These are phyloP conservation scores for Euplexia lucipara DNA, from an alignment of 2,888 invertebrate species.

Conservation along the genomic window DNA sequence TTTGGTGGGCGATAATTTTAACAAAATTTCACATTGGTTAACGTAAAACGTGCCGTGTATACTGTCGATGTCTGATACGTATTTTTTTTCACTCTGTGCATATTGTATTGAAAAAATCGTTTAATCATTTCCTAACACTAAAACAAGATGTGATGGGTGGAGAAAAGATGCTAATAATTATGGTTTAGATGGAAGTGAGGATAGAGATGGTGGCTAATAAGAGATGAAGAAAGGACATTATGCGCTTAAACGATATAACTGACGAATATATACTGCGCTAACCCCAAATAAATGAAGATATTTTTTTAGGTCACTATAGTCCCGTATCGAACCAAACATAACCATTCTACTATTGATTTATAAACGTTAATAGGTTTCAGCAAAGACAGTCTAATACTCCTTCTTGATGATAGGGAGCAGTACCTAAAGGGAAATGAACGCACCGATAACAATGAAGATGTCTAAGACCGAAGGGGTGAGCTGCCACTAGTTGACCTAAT, in stretches of 20 bases:
- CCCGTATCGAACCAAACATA: background rate
- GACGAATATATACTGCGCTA: no score
- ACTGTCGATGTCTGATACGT: background rate
- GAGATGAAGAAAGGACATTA: no score
- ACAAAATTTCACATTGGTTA: slow-evolving; percentile 5
- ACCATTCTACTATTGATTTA: background rate
- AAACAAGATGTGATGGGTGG: background rate
- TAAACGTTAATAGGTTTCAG: slow-evolving; percentile 1
- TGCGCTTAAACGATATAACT: no score
- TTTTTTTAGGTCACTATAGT: background rate
- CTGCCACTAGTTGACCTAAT: slow-evolving; percentile 60
- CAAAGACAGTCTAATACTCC: slow-evolving; percentile 8
- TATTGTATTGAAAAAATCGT: background rate
- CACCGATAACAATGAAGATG: slow-evolving; percentile 50
- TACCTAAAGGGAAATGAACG: slow-evolving; percentile 42
- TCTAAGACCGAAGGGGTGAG: slow-evolving; percentile 49
- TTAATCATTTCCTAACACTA: background rate
- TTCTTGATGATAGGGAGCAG: slow-evolving; percentile 36
- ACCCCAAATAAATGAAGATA: no score
- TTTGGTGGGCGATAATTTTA: slow-evolving; percentile 27
- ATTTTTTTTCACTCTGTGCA: background rate
- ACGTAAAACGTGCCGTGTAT: slow-evolving; percentile 3
- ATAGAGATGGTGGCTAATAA: no score
- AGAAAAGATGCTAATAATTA: no score
- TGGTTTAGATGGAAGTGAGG: no score